A percentile compares a stretch with the other conserved stretches of the same genome.
Evolutionary conservation across 2,113 vertebrate genomes (phyloP).

Genomic region (Pongo pygmaeus): DNA sequence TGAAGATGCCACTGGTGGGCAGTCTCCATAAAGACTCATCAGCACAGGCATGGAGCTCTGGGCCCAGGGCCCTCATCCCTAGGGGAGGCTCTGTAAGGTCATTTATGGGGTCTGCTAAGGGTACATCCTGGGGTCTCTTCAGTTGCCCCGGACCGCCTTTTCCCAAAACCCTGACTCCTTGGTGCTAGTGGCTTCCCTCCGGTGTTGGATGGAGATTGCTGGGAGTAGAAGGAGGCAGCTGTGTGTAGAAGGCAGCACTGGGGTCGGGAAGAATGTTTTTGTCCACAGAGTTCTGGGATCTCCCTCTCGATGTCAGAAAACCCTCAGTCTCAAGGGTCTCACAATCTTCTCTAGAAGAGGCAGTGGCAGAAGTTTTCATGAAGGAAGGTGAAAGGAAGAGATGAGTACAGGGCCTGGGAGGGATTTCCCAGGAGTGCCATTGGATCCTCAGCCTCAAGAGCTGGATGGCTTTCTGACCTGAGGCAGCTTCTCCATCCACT

Average conservation of each 20-base stretch:
- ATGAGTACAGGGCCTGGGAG: background rate
- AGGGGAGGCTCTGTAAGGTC: background rate
- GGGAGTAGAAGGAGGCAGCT: background rate
- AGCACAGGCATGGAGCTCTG: background rate
- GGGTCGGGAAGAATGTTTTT: background rate
- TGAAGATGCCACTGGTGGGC: background rate
- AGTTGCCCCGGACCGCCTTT: background rate
- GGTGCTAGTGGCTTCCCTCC: background rate
- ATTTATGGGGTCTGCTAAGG: background rate
- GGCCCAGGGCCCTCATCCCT: background rate
- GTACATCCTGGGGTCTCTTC: background rate
- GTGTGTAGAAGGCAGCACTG: background rate
- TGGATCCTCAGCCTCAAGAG: background rate
- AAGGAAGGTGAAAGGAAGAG: background rate
- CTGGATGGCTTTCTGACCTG: background rate
- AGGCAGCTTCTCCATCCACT: background rate
- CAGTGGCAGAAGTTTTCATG: background rate
- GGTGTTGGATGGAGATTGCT: background rate
- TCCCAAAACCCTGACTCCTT: background rate
- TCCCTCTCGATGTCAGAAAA: background rate
- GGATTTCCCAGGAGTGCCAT: background rate
- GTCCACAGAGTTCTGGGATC: background rate
- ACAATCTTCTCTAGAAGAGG: background rate
- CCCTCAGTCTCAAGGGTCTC: background rate
- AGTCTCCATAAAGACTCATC: background rate